Evolutionary conservation across 2,797 vertebrate species (phyloP), one percentile per base, ranked within the genome.

Genomic region (Aphelocoma californica): DNA sequence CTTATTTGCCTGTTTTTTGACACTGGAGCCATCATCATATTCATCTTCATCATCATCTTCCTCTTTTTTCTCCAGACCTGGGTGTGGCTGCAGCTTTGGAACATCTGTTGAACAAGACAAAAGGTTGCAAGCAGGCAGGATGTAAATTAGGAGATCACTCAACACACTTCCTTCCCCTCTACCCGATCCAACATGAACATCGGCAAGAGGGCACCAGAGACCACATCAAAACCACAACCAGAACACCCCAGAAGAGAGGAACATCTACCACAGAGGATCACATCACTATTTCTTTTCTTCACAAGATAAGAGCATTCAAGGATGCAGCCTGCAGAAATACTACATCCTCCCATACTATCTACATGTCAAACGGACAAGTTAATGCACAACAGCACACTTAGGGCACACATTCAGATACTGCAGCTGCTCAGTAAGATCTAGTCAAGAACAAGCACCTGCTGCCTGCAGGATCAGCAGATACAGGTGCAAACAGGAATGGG

Each of bases 81-180:
- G 99, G 94, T 99, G 99, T 45, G 99, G 99, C 96, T 99, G 99
- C 65, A 99, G 98, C 96, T 99, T 99, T 92, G 99, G 99, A 93
- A 99, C 99, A 94, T 99, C 99, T 99, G 96, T 91, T 56, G 56
- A 71, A 87, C 42, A 72, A 95, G 48, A 96, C 57, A 97, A 90
- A 88, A 88, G 57, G 74, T 86, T 79, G 47, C 51, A 86, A 72
- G 34, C 58, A 85, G 42, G 32, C 62, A 94, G 60, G 34, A 93
- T 51, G 16, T 51, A 57, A 92, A 19, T 5, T 24, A 21, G 45
- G 53, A 91, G 51, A 36, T 64, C 45, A 50, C 26, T 36, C 0
- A 0, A 61, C 54, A 45, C 80, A 26, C 26, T 44, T 69, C 38
- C 18, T 62, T 78, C 44, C 72, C 56, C 57, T 32, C 61, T 82